Percentiles rank a stretch among this genome's conserved stretches.
phyloP scores from a whole-genome alignment of 2,888 invertebrate species.

The Xestia c-nigrum region DNA sequence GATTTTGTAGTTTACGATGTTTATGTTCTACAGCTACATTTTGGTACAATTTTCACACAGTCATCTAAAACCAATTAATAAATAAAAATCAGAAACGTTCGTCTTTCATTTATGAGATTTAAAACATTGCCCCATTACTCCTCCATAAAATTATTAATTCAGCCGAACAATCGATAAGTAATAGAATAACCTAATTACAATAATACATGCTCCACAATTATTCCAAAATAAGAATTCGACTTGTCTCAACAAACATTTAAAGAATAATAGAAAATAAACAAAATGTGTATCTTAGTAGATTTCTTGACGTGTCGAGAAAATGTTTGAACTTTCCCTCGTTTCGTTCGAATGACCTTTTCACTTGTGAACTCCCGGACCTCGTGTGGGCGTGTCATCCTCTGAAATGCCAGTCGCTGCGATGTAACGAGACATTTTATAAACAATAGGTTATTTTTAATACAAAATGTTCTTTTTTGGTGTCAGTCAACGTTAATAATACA shows the following conservation, averaged over 20 bases:
- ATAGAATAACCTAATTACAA: neutral
- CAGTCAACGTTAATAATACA: neutral
- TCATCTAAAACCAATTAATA: neutral
- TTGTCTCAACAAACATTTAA: neutral
- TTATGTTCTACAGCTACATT: no score
- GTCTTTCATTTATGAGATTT: neutral
- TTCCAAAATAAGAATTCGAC: neutral
- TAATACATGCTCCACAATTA: neutral
- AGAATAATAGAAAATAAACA: conserved; percentile 9
- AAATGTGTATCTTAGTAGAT: neutral
- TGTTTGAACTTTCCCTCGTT: conserved; percentile 28
- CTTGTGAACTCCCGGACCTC: conserved; percentile 10
- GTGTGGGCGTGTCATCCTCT: conserved; percentile 26
- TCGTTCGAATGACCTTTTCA: conserved; percentile 38
- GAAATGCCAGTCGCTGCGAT: conserved; percentile 30
- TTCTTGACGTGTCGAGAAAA: neutral
- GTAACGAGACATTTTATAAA: conserved; percentile 13
- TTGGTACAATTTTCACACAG: neutral
- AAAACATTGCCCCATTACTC: neutral
- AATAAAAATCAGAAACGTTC: neutral
- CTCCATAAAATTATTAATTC: neutral
- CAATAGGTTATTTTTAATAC: neutral
- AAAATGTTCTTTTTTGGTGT: conserved; percentile 3
- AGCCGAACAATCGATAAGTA: neutral
- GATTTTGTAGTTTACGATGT: no score